Evolutionary conservation across 2,888 invertebrate species (phyloP).

Genomic region (Ormyrus thymus): DNA sequence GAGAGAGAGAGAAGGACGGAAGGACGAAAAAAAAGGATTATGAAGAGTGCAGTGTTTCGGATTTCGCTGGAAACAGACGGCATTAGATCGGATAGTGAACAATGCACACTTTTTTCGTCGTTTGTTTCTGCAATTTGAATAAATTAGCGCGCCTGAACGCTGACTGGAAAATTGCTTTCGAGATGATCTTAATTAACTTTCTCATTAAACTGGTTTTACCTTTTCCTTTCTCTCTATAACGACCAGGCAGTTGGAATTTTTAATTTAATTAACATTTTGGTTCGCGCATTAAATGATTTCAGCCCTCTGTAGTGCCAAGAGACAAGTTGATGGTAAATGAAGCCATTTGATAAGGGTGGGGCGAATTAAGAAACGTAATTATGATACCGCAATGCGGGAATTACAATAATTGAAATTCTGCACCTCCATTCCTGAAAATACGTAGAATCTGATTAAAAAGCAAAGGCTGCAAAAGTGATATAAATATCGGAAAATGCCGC

Average conservation of each 20-base stretch:
- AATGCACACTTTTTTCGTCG: constrained; percentile 2
- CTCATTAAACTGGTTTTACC: constrained; percentile 29
- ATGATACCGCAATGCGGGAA: too few species aligned
- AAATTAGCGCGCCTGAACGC: constrained; percentile 3
- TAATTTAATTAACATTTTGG: constrained; percentile 19
- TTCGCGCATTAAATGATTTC: too few species aligned
- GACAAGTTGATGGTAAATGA: too few species aligned
- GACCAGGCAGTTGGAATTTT: constrained; percentile 5
- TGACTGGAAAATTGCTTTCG: neutral
- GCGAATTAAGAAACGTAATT: too few species aligned
- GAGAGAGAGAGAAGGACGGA: too few species aligned
- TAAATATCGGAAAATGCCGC: too few species aligned
- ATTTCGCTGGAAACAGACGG: neutral
- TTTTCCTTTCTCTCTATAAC: neutral
- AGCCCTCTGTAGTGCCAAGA: too few species aligned
- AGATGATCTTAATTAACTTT: constrained; percentile 45
- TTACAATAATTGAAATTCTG: too few species aligned
- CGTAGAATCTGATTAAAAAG: neutral
- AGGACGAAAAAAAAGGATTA: neutral
- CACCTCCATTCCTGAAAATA: neutral
- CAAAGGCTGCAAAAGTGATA: too few species aligned
- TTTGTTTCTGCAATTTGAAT: constrained; percentile 30
- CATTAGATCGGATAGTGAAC: constrained; percentile 3
- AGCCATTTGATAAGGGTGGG: too few species aligned
- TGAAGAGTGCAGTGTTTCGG: neutral